Percentiles rank a stretch among this genome's conserved stretches.
Evolutionary conservation across 2,113 vertebrate genomes (phyloP).

Genomic region (Aldabrachelys gigantea): DNA sequence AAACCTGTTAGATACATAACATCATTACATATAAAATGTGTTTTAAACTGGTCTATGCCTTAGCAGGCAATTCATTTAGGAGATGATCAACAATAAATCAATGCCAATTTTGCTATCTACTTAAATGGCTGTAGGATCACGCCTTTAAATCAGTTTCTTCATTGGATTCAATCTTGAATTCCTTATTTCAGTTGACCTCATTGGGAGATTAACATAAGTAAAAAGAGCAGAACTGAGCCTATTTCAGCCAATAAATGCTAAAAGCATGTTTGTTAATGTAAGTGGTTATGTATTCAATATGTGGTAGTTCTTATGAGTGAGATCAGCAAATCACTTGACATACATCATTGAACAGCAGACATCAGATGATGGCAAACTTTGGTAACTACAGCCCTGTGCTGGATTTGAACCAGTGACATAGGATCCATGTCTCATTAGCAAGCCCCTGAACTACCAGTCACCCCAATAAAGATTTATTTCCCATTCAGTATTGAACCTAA

Average conservation of each 20-base stretch:
- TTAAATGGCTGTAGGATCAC: background rate
- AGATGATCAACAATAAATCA: background rate
- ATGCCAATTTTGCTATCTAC: background rate
- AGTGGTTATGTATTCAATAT: accelerated
- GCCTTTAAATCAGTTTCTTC: background rate
- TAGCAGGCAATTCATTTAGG: background rate
- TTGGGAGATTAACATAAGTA: background rate
- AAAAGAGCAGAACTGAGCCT: background rate
- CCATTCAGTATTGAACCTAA: background rate
- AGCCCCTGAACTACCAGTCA: background rate
- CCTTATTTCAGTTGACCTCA: background rate
- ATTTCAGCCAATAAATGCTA: accelerated
- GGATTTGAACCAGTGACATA: background rate
- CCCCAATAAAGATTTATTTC: background rate
- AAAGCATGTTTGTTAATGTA: background rate
- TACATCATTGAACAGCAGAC: background rate
- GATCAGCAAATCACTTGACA: background rate
- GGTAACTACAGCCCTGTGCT: background rate
- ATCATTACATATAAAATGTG: background rate
- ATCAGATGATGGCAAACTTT: background rate
- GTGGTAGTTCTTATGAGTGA: background rate
- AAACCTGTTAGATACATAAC: background rate
- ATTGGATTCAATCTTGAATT: background rate
- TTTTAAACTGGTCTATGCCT: background rate
- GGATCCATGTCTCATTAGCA: background rate